Percentiles rank a stretch among this genome's conserved stretches.
Evolutionary conservation across 2,888 invertebrate species (phyloP).

Genomic region (Polyommatus icarus): DNA sequence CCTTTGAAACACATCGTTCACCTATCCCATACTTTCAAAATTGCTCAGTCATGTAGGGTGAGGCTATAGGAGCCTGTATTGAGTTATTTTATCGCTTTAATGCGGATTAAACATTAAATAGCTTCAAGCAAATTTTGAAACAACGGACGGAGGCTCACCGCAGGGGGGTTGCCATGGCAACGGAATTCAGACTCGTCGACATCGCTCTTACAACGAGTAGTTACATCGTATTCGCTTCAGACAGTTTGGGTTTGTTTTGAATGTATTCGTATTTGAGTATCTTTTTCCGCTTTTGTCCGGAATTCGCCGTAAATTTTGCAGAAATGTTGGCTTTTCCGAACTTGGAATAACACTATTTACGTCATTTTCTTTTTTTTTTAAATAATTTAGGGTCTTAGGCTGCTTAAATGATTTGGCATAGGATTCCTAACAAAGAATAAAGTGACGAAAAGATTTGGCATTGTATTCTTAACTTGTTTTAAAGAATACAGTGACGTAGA

Average conservation of each 20-base stretch:
- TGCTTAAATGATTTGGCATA: not conserved
- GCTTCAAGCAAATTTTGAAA: conserved; percentile 66
- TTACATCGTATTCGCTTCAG: conserved; percentile 4
- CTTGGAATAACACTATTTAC: no score
- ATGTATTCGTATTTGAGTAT: not conserved
- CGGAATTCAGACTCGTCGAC: conserved; percentile 60
- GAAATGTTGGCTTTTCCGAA: not conserved
- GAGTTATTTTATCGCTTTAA: conserved; percentile 70
- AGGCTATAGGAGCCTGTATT: conserved; percentile 45
- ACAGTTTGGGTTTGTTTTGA: not conserved
- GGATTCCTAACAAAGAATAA: no score
- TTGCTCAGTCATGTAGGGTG: conserved; percentile 3
- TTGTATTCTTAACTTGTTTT: not conserved
- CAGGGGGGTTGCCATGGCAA: conserved; percentile 73
- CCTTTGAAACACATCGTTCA: not conserved
- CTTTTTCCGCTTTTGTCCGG: not conserved
- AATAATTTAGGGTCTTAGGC: no score
- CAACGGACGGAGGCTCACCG: conserved; percentile 61
- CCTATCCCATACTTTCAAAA: conserved; percentile 3
- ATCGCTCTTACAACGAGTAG: not conserved
- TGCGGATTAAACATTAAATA: conserved; percentile 64
- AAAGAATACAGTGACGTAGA: no score
- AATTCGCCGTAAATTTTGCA: not conserved
- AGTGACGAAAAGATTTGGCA: not conserved
- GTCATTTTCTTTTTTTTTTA: no score